Conservation (phyloP, 2,797 vertebrate species). For the Pachyuromys duprasi region DNA sequence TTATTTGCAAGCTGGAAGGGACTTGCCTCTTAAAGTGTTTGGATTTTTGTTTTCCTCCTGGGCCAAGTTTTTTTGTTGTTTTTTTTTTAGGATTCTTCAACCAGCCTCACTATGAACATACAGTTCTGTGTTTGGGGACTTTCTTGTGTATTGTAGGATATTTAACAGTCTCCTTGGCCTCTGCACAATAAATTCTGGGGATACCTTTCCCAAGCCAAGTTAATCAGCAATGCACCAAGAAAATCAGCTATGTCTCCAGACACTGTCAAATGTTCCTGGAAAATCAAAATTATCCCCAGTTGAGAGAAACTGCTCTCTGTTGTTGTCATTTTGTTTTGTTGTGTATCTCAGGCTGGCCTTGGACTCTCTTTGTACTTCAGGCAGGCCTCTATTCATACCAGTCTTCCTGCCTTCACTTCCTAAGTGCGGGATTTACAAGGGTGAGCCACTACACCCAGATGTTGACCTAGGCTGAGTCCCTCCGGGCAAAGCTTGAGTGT, state of each 20-base stretch:
- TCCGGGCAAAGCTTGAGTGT: not conserved
- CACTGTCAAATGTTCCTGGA: not conserved
- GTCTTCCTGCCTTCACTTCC: not conserved
- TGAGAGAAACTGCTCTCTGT: not conserved
- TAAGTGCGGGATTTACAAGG: not conserved
- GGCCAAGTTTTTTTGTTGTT: no score
- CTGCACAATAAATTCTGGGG: not conserved
- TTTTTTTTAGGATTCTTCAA: not conserved
- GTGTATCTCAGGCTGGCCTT: not conserved
- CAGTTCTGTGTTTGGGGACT: not conserved
- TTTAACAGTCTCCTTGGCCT: not conserved
- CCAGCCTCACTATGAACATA: not conserved
- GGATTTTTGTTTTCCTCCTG: constrained; percentile 18
- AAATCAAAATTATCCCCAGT: not conserved
- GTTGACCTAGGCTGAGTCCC: not conserved
- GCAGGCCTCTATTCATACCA: not conserved
- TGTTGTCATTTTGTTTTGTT: not conserved
- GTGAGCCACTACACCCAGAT: not conserved
- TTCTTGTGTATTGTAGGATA: not conserved
- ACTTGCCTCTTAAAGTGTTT: not conserved
- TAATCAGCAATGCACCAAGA: not conserved
- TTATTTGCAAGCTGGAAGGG: not conserved
- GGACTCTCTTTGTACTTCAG: not conserved
- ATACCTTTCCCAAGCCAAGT: not conserved
- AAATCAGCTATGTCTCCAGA: not conserved